Base-by-base conservation (phyloP, 1,140 invertebrate genomes). In the Dinoponera quadriceps region DNA sequence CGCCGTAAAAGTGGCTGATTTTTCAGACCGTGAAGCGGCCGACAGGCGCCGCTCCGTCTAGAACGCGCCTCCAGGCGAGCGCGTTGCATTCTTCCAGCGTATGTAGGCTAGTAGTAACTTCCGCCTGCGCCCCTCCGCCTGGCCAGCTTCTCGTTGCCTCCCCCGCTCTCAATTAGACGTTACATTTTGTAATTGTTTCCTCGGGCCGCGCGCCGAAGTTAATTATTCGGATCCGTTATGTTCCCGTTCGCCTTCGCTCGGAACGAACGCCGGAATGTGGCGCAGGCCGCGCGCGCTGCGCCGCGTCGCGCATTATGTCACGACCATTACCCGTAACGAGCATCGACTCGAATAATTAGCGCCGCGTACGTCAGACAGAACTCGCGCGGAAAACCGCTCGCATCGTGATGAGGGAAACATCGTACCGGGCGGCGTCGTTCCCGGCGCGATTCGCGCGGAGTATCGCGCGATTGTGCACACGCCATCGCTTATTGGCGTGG, bases 221-320 rank as follows among this genome's bases (percentile, higher is more conserved):
- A 90, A 90, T 90, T 90, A 90, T 86, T 85, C 75, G 71, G 66
- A 84, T 73, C 89, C 89, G 89, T 90, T 90, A 90, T 82, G 87
- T 90, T 89, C 87, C 72, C 89, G 85, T 84, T 85, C 62, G 62
- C 78, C 63, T 74, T 38, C 29, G 38, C 74, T 81, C 25, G 69
- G 59, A 85, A 82, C 69, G 62, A 86, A 74, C 49, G 33, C 48
- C 59, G 51, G 78, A 88, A 85, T 88, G 82, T 82, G 54, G 82
- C 77, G 71, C 86, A 81, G 68, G 27, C 69, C 54, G 69, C 69
- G 33, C 72, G 68, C 62, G 44, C 22, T 51, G 55, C 82, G 86
- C 88, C 62, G 33, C 72, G 62, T 55, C 57, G 29, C 59, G 63
- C 85, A 88, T 89, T 86, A 86, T 82, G 74, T 78, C 71, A 54